Base-by-base conservation (phyloP, 2,888 invertebrate species). In the Beris chalybata region DNA sequence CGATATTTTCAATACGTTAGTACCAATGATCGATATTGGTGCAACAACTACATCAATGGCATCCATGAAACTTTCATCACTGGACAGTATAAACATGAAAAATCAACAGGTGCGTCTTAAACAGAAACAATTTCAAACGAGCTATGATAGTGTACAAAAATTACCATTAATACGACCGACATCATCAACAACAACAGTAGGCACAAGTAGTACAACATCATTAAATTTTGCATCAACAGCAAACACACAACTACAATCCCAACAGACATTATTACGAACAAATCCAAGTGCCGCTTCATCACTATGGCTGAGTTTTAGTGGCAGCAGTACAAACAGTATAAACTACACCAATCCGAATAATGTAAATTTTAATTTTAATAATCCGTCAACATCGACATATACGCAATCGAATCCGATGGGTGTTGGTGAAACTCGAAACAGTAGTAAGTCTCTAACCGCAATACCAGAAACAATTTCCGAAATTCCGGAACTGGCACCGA, bases 1-100 rank as follows among this genome's bases (percentile, higher is more conserved):
- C 29, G 91, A 91, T 74, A 89, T 81, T 38, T 74, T 86, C 65
- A 77, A 85, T 55, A 80, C 79, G 5, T 69, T 80, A 69, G 78
- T 81, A 69, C 81, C 81, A 43, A 72, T 81, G 3, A 77, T 79
- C 71, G 81, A 81, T 61, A 78, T 81, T 67, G 80, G 80, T 11
- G 75, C 79, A 58, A 77, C 79, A 30, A 76, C 80, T 45, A 76
- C 79, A 32, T 81, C 81, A 13, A 79, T 81, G 72, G 78, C 76
- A 3, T 80, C 81, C 3, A 78, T 81, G 58, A 81, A 81, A 74
- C 73, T 80, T 63, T 79, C 79, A n/a, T 81, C 80, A 65, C 74
- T 79, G 75, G 81, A 81, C 71, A 80, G 79, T 72, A 78, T 81
- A 67, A 77, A 79, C 66, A 56, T 77, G 71, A 78, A 77, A 69